Conservation (phyloP, 2,113 vertebrate species). For the Bettongia penicillata region DNA sequence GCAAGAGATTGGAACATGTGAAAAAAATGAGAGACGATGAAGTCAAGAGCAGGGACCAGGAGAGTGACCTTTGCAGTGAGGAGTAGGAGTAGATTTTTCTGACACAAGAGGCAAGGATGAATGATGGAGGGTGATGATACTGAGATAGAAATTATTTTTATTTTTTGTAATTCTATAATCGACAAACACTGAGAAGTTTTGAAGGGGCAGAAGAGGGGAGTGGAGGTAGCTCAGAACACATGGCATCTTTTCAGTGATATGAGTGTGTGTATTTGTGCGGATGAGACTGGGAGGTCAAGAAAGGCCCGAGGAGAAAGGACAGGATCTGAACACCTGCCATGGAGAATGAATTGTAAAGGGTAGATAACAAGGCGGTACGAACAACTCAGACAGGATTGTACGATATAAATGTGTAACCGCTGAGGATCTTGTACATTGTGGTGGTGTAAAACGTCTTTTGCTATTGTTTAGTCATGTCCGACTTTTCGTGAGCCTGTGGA, state of each 20-base stretch:
- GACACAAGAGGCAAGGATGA: background rate
- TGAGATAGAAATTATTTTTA: background rate
- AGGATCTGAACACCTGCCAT: background rate
- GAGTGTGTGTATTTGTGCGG: background rate
- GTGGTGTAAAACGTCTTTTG: background rate
- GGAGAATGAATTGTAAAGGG: background rate
- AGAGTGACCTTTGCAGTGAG: background rate
- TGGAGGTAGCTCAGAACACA: background rate
- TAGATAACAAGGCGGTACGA: background rate
- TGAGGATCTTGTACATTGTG: background rate
- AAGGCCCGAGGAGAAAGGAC: background rate
- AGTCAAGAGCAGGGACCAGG: background rate
- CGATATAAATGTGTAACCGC: background rate
- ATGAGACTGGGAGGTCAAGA: too few relatives aligned
- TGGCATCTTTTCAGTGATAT: background rate
- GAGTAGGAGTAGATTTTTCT: background rate
- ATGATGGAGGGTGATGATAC: background rate
- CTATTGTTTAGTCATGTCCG: background rate
- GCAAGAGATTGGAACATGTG: too few relatives aligned
- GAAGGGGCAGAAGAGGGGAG: background rate
- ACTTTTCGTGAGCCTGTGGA: too few relatives aligned
- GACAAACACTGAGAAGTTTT: background rate
- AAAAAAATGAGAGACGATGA: too few relatives aligned
- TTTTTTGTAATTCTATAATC: background rate
- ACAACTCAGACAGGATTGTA: background rate